These are phyloP conservation scores for Paralichthys olivaceus DNA, from an alignment of 2,113 vertebrate genomes.

Conservation along the genomic window DNA sequence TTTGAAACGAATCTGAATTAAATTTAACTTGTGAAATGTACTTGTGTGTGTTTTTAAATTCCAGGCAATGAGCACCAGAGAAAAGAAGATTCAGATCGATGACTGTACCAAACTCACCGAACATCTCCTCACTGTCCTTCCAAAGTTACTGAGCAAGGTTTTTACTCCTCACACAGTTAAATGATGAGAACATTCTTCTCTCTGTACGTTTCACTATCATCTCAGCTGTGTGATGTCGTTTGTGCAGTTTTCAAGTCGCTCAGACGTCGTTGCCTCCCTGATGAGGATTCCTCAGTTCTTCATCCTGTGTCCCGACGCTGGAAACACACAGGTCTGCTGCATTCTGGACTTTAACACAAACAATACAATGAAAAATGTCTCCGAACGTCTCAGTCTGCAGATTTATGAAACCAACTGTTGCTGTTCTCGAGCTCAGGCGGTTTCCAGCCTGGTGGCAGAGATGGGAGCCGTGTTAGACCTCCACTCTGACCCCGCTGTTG, in stretches of 20 bases:
- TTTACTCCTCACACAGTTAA: background rate
- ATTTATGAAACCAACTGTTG: background rate
- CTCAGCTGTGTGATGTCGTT: background rate
- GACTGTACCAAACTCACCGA: slow-evolving; percentile 89
- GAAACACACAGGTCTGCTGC: slow-evolving; percentile 74
- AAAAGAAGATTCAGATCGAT: slow-evolving; percentile 87
- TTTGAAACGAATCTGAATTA: background rate
- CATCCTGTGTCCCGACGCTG: slow-evolving; percentile 72
- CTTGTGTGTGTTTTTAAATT: slow-evolving; percentile 9
- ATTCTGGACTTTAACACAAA: background rate
- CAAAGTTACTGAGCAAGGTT: slow-evolving; percentile 90
- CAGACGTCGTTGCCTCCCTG: slow-evolving; percentile 83
- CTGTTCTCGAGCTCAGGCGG: slow-evolving; percentile 69
- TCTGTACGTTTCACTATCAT: background rate
- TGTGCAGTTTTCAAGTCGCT: slow-evolving; percentile 85
- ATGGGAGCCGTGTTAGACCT: slow-evolving; percentile 79
- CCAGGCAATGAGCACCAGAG: slow-evolving; percentile 81
- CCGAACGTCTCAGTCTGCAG: background rate
- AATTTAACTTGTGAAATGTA: background rate
- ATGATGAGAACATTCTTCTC: background rate
- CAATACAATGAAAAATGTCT: background rate
- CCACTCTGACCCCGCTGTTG: slow-evolving; percentile 79
- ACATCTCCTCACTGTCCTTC: slow-evolving; percentile 86
- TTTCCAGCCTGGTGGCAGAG: slow-evolving; percentile 82
- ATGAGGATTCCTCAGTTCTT: slow-evolving; percentile 90